These are phyloP conservation scores for Lepidocyrtoides sp. DNA, from an alignment of 2,888 invertebrate genomes.

Conservation along the genomic window DNA sequence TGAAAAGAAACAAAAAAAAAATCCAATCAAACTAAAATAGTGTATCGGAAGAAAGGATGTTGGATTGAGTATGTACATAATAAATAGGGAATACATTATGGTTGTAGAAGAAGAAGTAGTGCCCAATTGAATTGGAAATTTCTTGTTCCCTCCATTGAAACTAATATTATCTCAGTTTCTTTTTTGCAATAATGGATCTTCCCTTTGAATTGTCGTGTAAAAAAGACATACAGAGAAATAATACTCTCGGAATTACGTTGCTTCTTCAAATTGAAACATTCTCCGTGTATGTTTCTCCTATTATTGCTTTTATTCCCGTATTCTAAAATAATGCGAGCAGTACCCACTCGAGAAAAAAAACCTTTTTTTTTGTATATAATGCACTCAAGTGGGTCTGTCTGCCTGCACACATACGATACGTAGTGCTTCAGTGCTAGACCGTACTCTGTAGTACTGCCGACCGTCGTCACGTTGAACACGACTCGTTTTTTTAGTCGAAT, in stretches of 20 bases:
- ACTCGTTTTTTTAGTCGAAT: conserved; percentile 47
- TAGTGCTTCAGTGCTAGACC: no score
- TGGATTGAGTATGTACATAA: conserved; percentile 72
- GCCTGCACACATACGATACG: no score
- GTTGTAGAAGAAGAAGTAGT: no score
- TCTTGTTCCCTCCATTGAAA: conserved; percentile 80
- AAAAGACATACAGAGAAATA: conserved; percentile 26
- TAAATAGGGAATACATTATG: conserved; percentile 47
- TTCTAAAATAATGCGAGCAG: no score
- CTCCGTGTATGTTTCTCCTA: conserved; percentile 20
- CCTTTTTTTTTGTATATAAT: not conserved
- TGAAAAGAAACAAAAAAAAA: not conserved
- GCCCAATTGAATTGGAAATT: conserved; percentile 85
- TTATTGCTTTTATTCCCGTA: no score
- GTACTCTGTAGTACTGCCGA: not conserved
- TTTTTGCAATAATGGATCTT: conserved; percentile 28
- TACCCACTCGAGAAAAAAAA: not conserved
- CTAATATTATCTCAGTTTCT: conserved; percentile 24
- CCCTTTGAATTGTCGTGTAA: not conserved
- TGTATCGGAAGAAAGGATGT: no score
- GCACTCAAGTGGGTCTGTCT: not conserved
- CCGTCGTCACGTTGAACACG: conserved; percentile 33
- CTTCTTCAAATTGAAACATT: conserved; percentile 7
- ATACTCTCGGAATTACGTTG: no score
- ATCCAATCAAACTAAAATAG: not conserved